phyloP scores from a whole-genome alignment of 2,797 vertebrate genomes.

The Macroramphosus scolopax region DNA sequence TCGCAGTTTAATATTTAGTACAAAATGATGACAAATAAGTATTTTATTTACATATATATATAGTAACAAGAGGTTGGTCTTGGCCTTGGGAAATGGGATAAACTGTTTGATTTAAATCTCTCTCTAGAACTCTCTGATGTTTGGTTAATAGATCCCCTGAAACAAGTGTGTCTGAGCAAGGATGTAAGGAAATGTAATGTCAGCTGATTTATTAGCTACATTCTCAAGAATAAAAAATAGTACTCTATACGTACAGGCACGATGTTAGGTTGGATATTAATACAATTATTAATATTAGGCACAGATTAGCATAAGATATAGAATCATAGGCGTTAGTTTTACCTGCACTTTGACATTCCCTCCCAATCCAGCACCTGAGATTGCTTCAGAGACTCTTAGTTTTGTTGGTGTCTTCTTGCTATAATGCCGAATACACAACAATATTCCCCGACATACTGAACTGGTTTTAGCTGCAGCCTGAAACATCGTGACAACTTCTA shows the following conservation, averaged over 20 bases:
- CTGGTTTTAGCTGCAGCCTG: slow-evolving; percentile 29
- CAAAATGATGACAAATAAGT: too few species aligned
- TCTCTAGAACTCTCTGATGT: too few species aligned
- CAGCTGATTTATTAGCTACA: neutral
- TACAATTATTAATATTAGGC: neutral
- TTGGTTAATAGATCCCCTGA: too few species aligned
- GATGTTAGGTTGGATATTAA: neutral
- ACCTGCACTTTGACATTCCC: slow-evolving; percentile 61
- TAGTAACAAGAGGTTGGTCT: too few species aligned
- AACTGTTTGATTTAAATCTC: too few species aligned
- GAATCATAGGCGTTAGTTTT: neutral
- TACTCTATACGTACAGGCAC: too few species aligned
- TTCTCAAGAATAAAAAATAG: neutral
- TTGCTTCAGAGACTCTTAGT: slow-evolving; percentile 51
- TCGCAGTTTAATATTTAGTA: too few species aligned
- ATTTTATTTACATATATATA: too few species aligned
- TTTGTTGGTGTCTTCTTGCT: slow-evolving; percentile 44
- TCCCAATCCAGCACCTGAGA: slow-evolving; percentile 43
- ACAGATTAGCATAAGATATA: neutral
- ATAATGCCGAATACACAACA: slow-evolving; percentile 27
- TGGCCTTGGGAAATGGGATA: too few species aligned
- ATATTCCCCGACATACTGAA: slow-evolving; percentile 8
- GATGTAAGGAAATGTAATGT: too few species aligned
- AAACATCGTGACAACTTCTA: slow-evolving; percentile 44
- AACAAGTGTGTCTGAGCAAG: too few species aligned